phyloP scores from a whole-genome alignment of 1,140 invertebrate genomes.

The Paracyclopina nana region DNA sequence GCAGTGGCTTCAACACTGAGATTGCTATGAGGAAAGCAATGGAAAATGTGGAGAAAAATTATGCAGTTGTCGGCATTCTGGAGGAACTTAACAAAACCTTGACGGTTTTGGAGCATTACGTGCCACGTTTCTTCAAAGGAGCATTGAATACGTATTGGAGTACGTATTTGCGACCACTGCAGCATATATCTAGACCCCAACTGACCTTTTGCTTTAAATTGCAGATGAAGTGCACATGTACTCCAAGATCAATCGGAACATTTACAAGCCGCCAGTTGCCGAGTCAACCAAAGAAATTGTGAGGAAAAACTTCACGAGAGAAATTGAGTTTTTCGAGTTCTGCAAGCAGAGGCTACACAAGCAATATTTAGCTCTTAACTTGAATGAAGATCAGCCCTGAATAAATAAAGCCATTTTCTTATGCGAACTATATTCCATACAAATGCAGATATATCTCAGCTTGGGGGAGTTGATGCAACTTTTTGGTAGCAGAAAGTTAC shows the following conservation, averaged over 20 bases:
- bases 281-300: conserved; percentile 69
- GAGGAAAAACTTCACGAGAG: conserved; percentile 58
- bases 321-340: conserved; percentile 80
- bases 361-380: conserved; percentile 45
- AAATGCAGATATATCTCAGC: too few species aligned
- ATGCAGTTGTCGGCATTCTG: conserved; percentile 64
- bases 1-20: conserved; percentile 58
- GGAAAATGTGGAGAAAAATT: conserved; percentile 57
- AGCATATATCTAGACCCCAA: not conserved
- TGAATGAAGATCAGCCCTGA: conserved; percentile 5
- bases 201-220: conserved; percentile 21
- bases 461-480: too few species aligned
- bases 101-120: conserved; percentile 57
- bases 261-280: conserved; percentile 63
- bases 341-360: conserved; percentile 59
- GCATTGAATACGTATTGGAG: conserved; percentile 54
- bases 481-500: too few species aligned
- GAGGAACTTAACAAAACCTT: conserved; percentile 67
- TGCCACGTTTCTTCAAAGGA: conserved; percentile 59
- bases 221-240: conserved; percentile 49
- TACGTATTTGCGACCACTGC: conserved; percentile 28
- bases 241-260: conserved; percentile 58
- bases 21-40: conserved; percentile 62
- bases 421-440: too few species aligned
- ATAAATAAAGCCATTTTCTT: not conserved